Evolutionary conservation across 64 coral and sea anemone genomes (phyloP).

Genomic region (Montipora sp.): DNA sequence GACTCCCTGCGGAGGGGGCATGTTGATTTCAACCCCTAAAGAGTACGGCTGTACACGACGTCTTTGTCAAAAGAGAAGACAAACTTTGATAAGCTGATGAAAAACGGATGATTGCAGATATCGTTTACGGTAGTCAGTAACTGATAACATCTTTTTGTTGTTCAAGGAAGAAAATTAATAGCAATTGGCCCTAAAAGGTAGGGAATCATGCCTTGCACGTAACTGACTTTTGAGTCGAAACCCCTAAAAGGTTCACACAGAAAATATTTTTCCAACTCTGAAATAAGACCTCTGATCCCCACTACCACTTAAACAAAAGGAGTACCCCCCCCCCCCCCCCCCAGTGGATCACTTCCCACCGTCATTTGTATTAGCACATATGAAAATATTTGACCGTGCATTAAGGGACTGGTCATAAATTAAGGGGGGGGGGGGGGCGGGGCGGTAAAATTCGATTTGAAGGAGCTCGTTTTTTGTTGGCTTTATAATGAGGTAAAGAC

Average conservation of each 20-base stretch:
- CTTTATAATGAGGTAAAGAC: neutral
- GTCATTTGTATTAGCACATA: neutral
- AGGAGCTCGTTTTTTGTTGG: neutral
- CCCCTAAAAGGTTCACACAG: slow-evolving; percentile 1
- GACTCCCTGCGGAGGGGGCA: neutral
- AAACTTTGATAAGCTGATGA: neutral
- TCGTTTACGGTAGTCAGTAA: neutral
- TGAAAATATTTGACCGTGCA: neutral
- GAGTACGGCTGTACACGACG: neutral
- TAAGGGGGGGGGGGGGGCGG: too few relatives aligned
- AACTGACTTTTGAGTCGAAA: slow-evolving; percentile 17
- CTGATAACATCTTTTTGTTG: neutral
- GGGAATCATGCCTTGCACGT: neutral
- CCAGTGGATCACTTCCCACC: neutral
- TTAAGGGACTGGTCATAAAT: neutral
- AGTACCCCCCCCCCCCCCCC: neutral
- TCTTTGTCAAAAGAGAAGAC: neutral
- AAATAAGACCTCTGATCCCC: slow-evolving; percentile 12
- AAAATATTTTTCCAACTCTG: slow-evolving; percentile 27
- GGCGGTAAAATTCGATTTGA: neutral
- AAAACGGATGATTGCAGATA: neutral
- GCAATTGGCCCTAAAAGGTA: slow-evolving; percentile 14
- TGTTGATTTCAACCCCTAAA: neutral
- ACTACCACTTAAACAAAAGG: neutral
- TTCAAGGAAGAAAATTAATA: neutral